Base-by-base conservation (phyloP, 1,140 invertebrate species). In the Plodia interpunctella region DNA sequence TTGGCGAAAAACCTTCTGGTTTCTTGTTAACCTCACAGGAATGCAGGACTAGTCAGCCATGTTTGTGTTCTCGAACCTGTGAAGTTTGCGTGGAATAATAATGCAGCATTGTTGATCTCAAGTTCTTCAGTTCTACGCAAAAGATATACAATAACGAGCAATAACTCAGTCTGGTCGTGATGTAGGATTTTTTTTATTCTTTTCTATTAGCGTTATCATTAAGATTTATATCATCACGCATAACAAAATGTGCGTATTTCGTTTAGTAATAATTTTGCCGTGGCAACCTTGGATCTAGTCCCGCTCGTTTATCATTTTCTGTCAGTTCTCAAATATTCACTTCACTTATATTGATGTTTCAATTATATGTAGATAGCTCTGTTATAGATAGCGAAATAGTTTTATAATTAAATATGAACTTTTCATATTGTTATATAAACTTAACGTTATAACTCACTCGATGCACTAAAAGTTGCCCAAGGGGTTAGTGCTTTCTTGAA, bases 1-100 rank as follows among this genome's bases (percentile, higher is more conserved):
- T 53, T 53, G 13, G 51, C 49, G 49, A 51, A 53, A 53, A 53
- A 21, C 51, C n/a, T 0, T 15, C 38, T n/a, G 38, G 38, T n/a
- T 44, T 44, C 38, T 44, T 44, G 13, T 44, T 44, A 44, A 17
- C 15, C 38, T 44, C 13, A 6, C 38, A 17, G 38, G 38, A 44
- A 51, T 19, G 50, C 20, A 20, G 18, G 18, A 51, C 18, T 8
- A 51, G 18, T 25, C 9, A 20, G 19, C 50, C 50, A 19, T 20
- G 18, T 51, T 25, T 25, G 18, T 51, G 8, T 49, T 19, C 9
- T 51, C 20, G 18, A 51, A 19, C 18, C 18, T 51, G 18, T 11
- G 19, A 50, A 51, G 50, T 19, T 49, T 49, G 38, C 38, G 5
- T 17, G 38, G 38, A 44, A 44, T 44, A 44, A 35, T 35, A 35